Percentiles rank a stretch among this genome's conserved stretches.
These are phyloP conservation scores for Poecile montanus DNA, from an alignment of 2,797 vertebrate genomes.

Conservation along the genomic window DNA sequence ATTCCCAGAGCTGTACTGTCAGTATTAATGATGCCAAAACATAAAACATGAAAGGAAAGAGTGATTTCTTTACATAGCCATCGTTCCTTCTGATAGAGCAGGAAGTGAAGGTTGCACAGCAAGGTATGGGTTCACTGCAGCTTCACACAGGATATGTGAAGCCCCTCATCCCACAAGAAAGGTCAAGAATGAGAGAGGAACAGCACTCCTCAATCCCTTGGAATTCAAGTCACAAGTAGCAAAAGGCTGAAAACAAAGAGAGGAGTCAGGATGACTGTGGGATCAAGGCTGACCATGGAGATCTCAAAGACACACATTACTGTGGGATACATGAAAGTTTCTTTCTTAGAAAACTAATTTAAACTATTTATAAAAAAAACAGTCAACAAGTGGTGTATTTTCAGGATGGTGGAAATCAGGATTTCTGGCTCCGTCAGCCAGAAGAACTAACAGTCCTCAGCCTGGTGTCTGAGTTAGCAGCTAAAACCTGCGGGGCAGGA, in stretches of 20 bases:
- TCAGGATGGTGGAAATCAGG: neutral
- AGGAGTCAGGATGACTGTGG: neutral
- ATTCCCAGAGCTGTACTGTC: conserved; percentile 12
- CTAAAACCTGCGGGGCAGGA: neutral
- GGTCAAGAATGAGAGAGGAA: neutral
- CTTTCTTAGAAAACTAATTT: neutral
- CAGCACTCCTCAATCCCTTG: neutral
- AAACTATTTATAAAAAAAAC: neutral
- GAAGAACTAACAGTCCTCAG: neutral
- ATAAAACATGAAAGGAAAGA: conserved; percentile 3
- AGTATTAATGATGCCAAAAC: conserved; percentile 26
- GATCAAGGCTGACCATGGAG: neutral
- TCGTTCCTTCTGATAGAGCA: neutral
- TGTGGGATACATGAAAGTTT: neutral
- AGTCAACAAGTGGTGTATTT: neutral
- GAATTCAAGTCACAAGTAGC: neutral
- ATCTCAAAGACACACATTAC: neutral
- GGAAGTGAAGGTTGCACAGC: neutral
- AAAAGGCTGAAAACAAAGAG: neutral
- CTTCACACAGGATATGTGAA: fast-evolving
- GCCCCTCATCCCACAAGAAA: fast-evolving
- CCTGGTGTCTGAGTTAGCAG: neutral
- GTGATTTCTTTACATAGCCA: neutral
- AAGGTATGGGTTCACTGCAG: neutral
- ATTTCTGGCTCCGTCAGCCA: neutral